Evolutionary conservation across 2,888 invertebrate genomes (phyloP).

Genomic region (Protophormia terraenovae): DNA sequence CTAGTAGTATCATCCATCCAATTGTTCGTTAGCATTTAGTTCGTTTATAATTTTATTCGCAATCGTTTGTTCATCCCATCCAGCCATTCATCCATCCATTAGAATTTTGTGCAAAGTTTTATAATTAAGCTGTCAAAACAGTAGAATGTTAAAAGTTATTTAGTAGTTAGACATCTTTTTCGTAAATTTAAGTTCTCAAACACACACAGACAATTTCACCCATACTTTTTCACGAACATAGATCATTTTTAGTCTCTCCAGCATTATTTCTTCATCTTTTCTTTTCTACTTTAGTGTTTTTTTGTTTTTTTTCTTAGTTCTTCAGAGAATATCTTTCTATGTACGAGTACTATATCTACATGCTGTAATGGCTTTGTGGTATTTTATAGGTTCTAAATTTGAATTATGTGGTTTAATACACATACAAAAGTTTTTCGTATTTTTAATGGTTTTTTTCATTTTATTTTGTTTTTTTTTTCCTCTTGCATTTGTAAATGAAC

Average conservation of each 20-base stretch:
- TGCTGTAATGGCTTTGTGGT: slow-evolving; percentile 37
- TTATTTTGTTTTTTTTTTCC: slow-evolving; percentile 1
- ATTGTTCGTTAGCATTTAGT: neutral
- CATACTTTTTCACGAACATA: neutral
- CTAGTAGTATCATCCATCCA: slow-evolving; percentile 24
- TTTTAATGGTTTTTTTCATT: neutral
- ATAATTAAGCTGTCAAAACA: slow-evolving; percentile 61
- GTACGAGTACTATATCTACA: neutral
- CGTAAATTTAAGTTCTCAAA: neutral
- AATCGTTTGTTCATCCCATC: slow-evolving; percentile 3
- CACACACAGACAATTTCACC: neutral
- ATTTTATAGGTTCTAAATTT: slow-evolving; percentile 51
- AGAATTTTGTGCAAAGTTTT: slow-evolving; percentile 41
- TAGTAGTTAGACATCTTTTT: neutral
- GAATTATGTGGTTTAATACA: slow-evolving; percentile 47
- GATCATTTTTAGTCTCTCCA: slow-evolving; percentile 9
- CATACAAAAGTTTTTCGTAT: slow-evolving; percentile 18
- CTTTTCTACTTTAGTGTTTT: slow-evolving; percentile 20
- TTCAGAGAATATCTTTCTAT: neutral
- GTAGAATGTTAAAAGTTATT: slow-evolving; percentile 46
- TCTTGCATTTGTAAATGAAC: slow-evolving; percentile 23
- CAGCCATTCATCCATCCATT: slow-evolving; percentile 19
- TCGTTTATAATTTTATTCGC: too few relatives aligned
- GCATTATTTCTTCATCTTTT: slow-evolving; percentile 9
- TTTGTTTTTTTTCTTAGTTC: neutral